A percentile compares a stretch with the other conserved stretches of the same genome.
Conservation (phyloP, 2,113 vertebrate genomes). For the Mugil cephalus region DNA sequence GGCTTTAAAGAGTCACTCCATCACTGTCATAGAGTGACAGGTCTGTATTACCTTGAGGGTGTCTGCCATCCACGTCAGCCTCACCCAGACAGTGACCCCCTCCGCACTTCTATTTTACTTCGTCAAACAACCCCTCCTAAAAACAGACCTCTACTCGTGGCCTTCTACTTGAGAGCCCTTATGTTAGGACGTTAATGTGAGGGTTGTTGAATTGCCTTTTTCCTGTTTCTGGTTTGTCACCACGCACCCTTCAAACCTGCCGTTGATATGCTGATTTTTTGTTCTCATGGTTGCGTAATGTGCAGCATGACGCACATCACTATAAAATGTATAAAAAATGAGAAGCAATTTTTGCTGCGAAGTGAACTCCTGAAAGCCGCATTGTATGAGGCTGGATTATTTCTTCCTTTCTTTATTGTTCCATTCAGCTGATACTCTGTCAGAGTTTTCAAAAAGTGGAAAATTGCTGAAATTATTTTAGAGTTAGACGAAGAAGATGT, state of each 20-base stretch:
- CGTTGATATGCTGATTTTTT: conserved; percentile 44
- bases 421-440: background rate
- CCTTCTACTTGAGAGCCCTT: conserved; percentile 16
- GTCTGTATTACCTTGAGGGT: background rate
- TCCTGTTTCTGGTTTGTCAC: conserved; percentile 12
- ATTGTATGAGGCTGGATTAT: background rate
- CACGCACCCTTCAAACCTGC: background rate
- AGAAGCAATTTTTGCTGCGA: conserved; percentile 1
- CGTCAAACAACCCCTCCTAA: conserved; percentile 26
- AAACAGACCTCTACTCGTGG: background rate
- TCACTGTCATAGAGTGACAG: conserved; percentile 23
- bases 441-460: background rate
- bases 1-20: conserved; percentile 10
- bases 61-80: conserved; percentile 18
- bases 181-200: conserved; percentile 3
- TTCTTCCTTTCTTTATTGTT: background rate
- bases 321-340: background rate
- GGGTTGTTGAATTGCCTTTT: conserved; percentile 24
- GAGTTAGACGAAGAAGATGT: background rate
- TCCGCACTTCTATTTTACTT: background rate
- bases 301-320: background rate
- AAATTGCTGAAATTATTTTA: background rate
- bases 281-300: conserved; percentile 9
- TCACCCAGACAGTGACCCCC: background rate
- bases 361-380: background rate